These are phyloP conservation scores for Dinoponera quadriceps DNA, from an alignment of 1,140 invertebrate genomes.

Conservation along the genomic window DNA sequence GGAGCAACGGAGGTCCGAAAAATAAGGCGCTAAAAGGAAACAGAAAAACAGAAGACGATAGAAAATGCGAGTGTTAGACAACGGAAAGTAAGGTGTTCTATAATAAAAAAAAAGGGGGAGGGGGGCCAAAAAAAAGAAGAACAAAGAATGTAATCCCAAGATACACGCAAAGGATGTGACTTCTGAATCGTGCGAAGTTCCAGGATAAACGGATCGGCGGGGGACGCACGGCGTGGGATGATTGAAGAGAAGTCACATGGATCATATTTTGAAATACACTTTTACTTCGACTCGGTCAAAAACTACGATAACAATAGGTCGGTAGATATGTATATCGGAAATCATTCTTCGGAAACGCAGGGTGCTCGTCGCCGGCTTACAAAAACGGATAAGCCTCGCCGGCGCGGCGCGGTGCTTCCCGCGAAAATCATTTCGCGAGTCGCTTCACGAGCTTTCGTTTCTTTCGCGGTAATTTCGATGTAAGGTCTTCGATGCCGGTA, in stretches of 20 bases:
- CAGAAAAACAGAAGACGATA: background rate
- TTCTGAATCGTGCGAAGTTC: background rate
- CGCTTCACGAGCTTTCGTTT: constrained; percentile 54
- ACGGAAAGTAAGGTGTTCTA: background rate
- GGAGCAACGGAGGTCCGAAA: constrained; percentile 29
- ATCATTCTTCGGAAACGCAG: constrained; percentile 74
- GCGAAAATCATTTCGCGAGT: constrained; percentile 36
- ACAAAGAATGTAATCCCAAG: too few species aligned
- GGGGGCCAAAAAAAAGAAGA: background rate
- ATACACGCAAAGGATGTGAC: background rate
- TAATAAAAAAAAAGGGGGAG: background rate
- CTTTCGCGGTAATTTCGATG: constrained; percentile 69
- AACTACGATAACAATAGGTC: constrained; percentile 85
- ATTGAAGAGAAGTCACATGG: constrained; percentile 24
- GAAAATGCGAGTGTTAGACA: background rate
- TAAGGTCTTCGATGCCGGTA: constrained; percentile 57
- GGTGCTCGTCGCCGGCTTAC: constrained; percentile 57
- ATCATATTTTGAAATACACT: constrained; percentile 84
- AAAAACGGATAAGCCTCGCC: constrained; percentile 60
- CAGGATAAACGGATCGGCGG: background rate
- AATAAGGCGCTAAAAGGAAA: constrained; percentile 43
- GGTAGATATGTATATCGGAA: constrained; percentile 85
- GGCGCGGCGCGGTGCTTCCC: constrained; percentile 41
- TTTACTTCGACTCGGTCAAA: constrained; percentile 85
- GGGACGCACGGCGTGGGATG: background rate